Base-by-base conservation (phyloP, 2,113 vertebrate species). In the Tympanuchus pallidicinctus region DNA sequence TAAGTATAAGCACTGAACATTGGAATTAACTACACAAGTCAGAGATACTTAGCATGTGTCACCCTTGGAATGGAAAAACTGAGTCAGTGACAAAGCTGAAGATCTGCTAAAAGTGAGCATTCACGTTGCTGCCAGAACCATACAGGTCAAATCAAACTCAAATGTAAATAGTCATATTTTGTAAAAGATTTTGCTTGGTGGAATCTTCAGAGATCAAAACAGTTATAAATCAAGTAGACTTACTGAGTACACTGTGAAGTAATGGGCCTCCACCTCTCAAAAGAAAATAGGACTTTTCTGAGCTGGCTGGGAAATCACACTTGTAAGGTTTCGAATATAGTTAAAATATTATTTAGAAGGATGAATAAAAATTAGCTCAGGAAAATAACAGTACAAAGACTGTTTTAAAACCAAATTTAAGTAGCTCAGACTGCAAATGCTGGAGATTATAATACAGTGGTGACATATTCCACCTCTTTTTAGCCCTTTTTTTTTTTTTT, bases 81-180 rank as follows among this genome's bases (percentile, higher is more conserved):
- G 86, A 97, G 82, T 95, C 91, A 96, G 86, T 72, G 75, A 88
- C 92, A 91, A 95, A 90, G 40, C 6, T 92, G 82, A 95, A 95
- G 15, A 60, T 76, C 73, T 96, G 92, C 92, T 95, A 93, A 95
- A 90, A 95, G 93, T 57, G 86, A 95, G 77, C 59, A 92, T 85
- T 93, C 38, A 43, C 38, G 32, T 27, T 60, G 80, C 73, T 96
- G 94, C 88, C 95, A 97, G 90, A 92, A 95, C 95, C 97, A 95
- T 94, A 97, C 91, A 97, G 96, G 96, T 95, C 89, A 92, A 98
- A 91, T 84, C 77, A 94, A 97, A 96, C 14, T 82, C 67, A 86
- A 88, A 94, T 12, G 61, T 81, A 96, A 96, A 96, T 80, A 96
- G 95, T 48, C 17, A 6, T 20, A 52, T 72, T n/a, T 84, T 93